Conservation (phyloP, 2,113 vertebrate genomes). For the Psittacula cyanocephala region DNA sequence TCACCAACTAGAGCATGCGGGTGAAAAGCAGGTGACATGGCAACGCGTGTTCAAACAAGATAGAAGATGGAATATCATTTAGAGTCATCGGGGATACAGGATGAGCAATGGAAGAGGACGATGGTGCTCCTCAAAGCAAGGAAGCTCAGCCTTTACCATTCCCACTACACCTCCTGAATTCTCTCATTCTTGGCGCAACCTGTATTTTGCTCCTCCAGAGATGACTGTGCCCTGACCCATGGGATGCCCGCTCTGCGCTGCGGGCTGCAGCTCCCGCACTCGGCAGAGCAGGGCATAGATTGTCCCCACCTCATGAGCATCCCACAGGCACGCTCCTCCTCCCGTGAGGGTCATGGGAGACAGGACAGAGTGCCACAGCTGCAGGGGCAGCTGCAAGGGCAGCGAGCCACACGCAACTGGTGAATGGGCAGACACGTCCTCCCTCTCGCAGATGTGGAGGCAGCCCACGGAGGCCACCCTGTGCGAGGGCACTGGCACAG, state of each 20-base stretch:
- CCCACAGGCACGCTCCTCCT: not conserved
- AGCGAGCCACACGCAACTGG: not conserved
- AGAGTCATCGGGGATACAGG: not conserved
- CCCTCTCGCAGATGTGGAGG: constrained; percentile 6
- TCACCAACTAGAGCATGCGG: rapidly evolving
- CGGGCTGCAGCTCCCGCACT: rapidly evolving
- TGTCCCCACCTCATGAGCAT: not conserved
- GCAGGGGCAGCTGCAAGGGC: constrained; percentile 29
- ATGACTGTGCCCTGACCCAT: rapidly evolving
- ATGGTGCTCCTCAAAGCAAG: not conserved
- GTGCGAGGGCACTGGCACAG: constrained; percentile 9
- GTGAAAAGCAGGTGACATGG: not conserved
- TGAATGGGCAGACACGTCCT: not conserved
- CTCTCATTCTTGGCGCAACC: rapidly evolving
- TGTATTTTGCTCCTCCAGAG: not conserved
- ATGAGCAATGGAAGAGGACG: not conserved
- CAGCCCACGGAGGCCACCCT: not conserved
- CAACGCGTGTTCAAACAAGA: rapidly evolving
- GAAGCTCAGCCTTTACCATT: not conserved
- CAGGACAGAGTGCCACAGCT: not conserved
- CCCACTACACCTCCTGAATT: rapidly evolving
- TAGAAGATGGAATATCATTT: rapidly evolving
- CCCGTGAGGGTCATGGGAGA: rapidly evolving
- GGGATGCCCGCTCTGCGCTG: not conserved
- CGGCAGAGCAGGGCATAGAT: rapidly evolving